A percentile compares a stretch with the other conserved stretches of the same genome.
Conservation (phyloP, 2,888 invertebrate species). For the Cepaea hortensis region DNA sequence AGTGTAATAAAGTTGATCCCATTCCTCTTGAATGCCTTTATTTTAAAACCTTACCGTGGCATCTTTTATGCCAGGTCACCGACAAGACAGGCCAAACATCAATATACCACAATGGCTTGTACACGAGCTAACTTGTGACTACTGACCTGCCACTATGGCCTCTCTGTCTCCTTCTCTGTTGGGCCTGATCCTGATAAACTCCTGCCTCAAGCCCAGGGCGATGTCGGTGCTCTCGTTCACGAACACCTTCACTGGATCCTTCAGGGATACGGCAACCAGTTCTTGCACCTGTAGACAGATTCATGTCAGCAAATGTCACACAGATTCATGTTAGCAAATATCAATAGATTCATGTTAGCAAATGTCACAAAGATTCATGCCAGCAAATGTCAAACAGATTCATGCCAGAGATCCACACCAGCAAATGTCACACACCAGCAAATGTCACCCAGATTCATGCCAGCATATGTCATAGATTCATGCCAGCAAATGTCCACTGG, state of each 20-base stretch:
- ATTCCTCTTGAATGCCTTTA: too few relatives aligned
- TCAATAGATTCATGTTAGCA: background rate
- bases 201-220: constrained; percentile 95
- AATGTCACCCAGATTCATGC: too few relatives aligned
- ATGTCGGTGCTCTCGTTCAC: constrained; percentile 97
- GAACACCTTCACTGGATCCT: constrained; percentile 94
- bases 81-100: background rate
- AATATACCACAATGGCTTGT: too few relatives aligned
- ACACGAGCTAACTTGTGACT: background rate
- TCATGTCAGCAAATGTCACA: background rate
- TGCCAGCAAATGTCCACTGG: background rate
- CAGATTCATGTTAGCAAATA: background rate
- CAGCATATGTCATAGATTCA: background rate
- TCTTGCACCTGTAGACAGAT: constrained; percentile 81
- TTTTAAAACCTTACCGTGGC: too few relatives aligned
- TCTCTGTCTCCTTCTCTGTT: constrained; percentile 93
- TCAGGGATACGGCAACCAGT: constrained; percentile 92
- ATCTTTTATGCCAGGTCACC: background rate
- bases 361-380: background rate
- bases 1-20: too few relatives aligned
- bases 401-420: too few relatives aligned
- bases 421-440: background rate
- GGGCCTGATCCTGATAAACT: constrained; percentile 92
- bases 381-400: too few relatives aligned
- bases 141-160: constrained; percentile 81